phyloP scores from a whole-genome alignment of 1,140 invertebrate genomes.

The Samia ricini region DNA sequence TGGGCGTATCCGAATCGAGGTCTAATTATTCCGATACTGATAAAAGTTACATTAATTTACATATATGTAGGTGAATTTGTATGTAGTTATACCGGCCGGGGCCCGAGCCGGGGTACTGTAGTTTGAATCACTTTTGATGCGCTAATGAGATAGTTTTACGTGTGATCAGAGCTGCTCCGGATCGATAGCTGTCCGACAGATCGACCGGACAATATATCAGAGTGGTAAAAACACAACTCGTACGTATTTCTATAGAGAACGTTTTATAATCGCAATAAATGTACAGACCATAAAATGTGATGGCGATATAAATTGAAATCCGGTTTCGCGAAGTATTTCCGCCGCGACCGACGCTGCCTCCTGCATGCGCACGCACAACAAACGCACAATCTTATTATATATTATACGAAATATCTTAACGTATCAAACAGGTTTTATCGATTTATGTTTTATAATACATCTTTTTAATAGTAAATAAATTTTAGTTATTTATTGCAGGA shows the following conservation, averaged over 20 bases:
- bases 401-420: too few relatives aligned
- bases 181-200: neutral
- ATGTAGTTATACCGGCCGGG: neutral
- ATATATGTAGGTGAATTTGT: neutral
- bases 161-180: neutral
- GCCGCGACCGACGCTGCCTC: neutral
- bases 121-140: neutral
- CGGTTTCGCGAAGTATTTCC: slow-evolving; percentile 12
- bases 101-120: too few relatives aligned
- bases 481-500: too few relatives aligned
- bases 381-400: too few relatives aligned
- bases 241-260: slow-evolving; percentile 6
- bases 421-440: too few relatives aligned
- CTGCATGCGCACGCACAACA: too few relatives aligned
- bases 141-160: neutral
- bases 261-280: slow-evolving; percentile 9
- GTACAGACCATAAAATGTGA: slow-evolving; percentile 12
- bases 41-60: too few relatives aligned
- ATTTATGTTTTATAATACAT: too few relatives aligned
- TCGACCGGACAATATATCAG: neutral
- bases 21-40: too few relatives aligned
- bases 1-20: too few relatives aligned
- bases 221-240: neutral
- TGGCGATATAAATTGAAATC: slow-evolving; percentile 17
- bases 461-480: too few relatives aligned